Evolutionary conservation across 2,888 invertebrate genomes (phyloP).

Genomic region (Drosophila birchii): DNA sequence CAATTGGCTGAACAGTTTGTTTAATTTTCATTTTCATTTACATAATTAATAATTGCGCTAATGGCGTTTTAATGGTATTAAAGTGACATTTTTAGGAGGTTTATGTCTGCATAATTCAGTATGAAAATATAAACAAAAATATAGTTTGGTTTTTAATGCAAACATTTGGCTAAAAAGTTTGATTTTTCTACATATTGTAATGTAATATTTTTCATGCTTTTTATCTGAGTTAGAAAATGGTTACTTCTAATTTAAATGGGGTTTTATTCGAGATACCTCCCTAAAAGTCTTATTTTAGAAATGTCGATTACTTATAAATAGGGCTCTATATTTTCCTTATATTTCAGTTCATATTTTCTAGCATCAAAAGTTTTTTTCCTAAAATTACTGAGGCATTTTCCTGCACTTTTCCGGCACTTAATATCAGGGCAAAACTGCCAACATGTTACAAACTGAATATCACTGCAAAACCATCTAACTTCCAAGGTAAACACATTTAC

Average conservation of each 20-base stretch:
- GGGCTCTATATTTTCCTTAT: too few relatives aligned
- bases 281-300: too few relatives aligned
- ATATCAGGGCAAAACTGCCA: neutral
- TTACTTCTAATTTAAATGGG: too few relatives aligned
- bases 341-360: too few relatives aligned
- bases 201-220: too few relatives aligned
- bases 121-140: neutral
- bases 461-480: conserved; percentile 5
- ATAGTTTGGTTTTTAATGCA: neutral
- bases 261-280: too few relatives aligned
- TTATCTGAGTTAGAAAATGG: too few relatives aligned
- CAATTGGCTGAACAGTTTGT: conserved; percentile 55
- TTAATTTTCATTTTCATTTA: conserved; percentile 63
- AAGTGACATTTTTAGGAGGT: neutral
- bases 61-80: conserved; percentile 34
- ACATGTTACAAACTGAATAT: neutral
- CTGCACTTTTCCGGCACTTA: neutral
- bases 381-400: neutral
- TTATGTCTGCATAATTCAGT: neutral
- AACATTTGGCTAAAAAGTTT: neutral
- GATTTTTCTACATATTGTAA: neutral
- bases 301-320: too few relatives aligned
- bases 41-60: conserved; percentile 56
- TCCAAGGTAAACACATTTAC: conserved; percentile 8
- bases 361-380: too few relatives aligned